Conservation (phyloP, 1,140 invertebrate genomes). For the Macrobrachium nipponense region DNA sequence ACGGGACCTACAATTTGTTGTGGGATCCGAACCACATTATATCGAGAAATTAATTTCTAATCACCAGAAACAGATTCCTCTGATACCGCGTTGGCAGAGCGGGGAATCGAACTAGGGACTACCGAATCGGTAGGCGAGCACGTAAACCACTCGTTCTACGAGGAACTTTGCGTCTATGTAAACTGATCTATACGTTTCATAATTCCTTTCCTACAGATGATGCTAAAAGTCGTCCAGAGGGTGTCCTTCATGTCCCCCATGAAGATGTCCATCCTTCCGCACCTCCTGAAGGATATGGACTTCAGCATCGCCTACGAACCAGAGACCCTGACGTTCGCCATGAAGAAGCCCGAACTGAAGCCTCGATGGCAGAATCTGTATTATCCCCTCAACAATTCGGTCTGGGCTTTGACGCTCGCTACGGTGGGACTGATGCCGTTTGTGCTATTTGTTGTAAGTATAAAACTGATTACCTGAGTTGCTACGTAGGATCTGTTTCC, state of each 20-base stretch:
- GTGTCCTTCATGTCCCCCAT: slow-evolving; percentile 18
- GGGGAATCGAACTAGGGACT: too few species aligned
- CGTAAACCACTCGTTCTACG: too few species aligned
- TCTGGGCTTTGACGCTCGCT: slow-evolving; percentile 6
- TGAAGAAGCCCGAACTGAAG: not conserved
- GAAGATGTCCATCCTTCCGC: slow-evolving; percentile 1
- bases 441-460: not conserved
- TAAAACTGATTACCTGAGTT: not conserved
- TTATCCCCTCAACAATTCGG: slow-evolving; percentile 1
- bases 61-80: too few species aligned
- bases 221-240: not conserved
- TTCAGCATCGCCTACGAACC: slow-evolving; percentile 22
- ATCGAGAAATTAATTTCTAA: too few species aligned
- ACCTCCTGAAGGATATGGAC: slow-evolving; percentile 4
- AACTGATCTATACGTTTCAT: not conserved
- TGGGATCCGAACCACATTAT: too few species aligned
- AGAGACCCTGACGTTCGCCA: slow-evolving; percentile 6
- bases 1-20: too few species aligned
- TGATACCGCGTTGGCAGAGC: too few species aligned
- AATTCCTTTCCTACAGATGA: not conserved
- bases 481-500: too few species aligned
- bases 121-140: too few species aligned
- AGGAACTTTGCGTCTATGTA: too few species aligned
- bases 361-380: slow-evolving; percentile 11
- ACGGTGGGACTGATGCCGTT: not conserved